Base-by-base conservation (phyloP, 2,797 vertebrate genomes). In the Macropus fuliginosus region DNA sequence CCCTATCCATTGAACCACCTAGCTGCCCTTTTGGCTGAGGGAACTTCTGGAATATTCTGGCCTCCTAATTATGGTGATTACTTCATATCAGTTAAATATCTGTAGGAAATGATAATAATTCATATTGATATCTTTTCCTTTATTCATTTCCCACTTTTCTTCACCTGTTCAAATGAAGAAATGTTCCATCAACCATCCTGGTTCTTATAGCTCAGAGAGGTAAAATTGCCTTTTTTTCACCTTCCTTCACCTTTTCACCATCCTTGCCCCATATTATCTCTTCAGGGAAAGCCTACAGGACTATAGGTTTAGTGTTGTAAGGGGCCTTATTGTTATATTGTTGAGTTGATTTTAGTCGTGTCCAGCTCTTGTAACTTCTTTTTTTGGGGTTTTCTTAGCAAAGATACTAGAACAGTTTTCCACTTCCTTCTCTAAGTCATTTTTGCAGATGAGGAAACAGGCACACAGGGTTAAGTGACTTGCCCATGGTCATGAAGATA, bases 181-280 rank as follows among this genome's bases (percentile, higher is more conserved):
- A 96, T 99, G 99, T 95, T 99, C 99, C 9, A 97, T 99, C 98
- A 99, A 99, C 97, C 99, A 99, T 95, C 99, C 99, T 95, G 99
- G 99, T 97, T 99, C 99, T 54, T 99, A 99, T 98, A 99, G 98
- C 98, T 99, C 99, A 93, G 99, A 99, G 97, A 99, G 99, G 99
- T 99, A 98, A 98, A 97, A 91, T 62, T 92, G 92, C n/a, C 40
- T 87, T 94, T 95, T 87, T 27, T 24, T 97, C 92, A n/a, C 91
- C 54, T 3, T 91, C 13, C 52, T 52, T 52, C n/a, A 52, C 3
- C 1, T 91, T 52, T 52, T 52, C 52, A 8, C 52, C 52, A 8
- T 94, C 95, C 31, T 95, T 40, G 90, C 57, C 90, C 54, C 91
- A 56, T 94, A 46, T 13, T 91, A 59, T 9, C 54, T 81, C 55